Conservation (phyloP, 2,797 vertebrate species). For the Rhincodon typus region DNA sequence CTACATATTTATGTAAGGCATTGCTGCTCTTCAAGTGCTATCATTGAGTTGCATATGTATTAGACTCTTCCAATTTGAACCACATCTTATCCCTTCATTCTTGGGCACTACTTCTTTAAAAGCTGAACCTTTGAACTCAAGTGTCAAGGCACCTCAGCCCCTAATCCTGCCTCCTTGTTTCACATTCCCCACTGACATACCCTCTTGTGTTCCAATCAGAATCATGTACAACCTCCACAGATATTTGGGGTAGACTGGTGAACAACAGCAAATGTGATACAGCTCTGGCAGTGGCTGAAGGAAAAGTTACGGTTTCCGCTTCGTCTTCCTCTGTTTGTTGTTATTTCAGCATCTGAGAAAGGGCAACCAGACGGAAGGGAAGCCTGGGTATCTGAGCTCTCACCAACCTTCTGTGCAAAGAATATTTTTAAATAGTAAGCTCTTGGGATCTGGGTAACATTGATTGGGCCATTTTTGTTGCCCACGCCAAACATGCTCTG, state of each 20-base stretch:
- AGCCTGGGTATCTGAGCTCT: background rate
- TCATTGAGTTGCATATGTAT: background rate
- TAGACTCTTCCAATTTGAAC: background rate
- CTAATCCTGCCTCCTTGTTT: background rate
- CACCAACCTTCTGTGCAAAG: background rate
- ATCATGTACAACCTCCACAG: background rate
- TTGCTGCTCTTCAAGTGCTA: background rate
- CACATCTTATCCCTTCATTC: background rate
- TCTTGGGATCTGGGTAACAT: background rate
- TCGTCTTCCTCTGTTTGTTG: background rate
- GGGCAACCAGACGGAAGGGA: background rate
- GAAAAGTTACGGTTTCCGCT: background rate
- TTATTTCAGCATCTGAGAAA: background rate
- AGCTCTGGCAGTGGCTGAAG: background rate
- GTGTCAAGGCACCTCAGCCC: background rate
- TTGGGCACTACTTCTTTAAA: background rate
- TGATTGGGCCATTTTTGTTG: background rate
- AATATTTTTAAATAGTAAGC: background rate
- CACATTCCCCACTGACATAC: background rate
- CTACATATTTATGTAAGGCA: too few relatives aligned
- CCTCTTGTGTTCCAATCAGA: background rate
- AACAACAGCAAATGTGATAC: background rate
- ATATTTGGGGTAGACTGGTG: background rate
- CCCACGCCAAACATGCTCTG: background rate
- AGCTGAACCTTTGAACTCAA: background rate